Conservation (phyloP, 1,140 invertebrate genomes). For the Psix sp. region DNA sequence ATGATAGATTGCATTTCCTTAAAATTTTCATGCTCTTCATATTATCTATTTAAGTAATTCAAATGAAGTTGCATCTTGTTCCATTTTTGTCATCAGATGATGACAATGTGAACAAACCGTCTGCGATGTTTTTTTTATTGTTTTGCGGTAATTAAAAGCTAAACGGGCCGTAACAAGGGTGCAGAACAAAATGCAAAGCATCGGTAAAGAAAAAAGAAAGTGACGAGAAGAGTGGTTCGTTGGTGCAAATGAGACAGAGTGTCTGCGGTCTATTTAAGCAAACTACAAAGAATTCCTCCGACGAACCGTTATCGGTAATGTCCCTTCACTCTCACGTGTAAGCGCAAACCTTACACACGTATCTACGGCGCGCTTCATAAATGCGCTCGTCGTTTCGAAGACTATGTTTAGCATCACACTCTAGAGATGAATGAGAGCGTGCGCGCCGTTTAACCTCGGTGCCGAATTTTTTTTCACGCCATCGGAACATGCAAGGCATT, state of each 20-base stretch:
- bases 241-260: slow-evolving; percentile 28
- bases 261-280: slow-evolving; percentile 48
- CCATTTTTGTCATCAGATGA: too few relatives aligned
- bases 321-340: slow-evolving; percentile 11
- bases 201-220: neutral
- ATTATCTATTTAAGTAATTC: too few relatives aligned
- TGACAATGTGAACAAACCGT: neutral
- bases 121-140: neutral
- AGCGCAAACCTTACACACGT: slow-evolving; percentile 23
- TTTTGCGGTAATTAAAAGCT: neutral
- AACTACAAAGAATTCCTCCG: slow-evolving; percentile 61
- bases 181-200: slow-evolving; percentile 1
- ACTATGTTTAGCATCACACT: slow-evolving; percentile 70
- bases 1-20: too few relatives aligned
- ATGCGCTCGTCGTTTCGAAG: slow-evolving; percentile 46
- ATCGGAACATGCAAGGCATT: slow-evolving; percentile 61
- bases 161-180: slow-evolving; percentile 4
- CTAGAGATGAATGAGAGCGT: slow-evolving; percentile 68
- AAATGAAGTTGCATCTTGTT: too few relatives aligned
- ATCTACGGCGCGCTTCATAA: slow-evolving; percentile 39
- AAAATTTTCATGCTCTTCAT: too few relatives aligned
- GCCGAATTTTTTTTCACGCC: slow-evolving; percentile 55
- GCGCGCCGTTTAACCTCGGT: slow-evolving; percentile 50
- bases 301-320: slow-evolving; percentile 57
- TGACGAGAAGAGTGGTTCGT: slow-evolving; percentile 9